phyloP scores from a whole-genome alignment of 2,888 invertebrate species.

The Cataglyphis altisquamis region DNA sequence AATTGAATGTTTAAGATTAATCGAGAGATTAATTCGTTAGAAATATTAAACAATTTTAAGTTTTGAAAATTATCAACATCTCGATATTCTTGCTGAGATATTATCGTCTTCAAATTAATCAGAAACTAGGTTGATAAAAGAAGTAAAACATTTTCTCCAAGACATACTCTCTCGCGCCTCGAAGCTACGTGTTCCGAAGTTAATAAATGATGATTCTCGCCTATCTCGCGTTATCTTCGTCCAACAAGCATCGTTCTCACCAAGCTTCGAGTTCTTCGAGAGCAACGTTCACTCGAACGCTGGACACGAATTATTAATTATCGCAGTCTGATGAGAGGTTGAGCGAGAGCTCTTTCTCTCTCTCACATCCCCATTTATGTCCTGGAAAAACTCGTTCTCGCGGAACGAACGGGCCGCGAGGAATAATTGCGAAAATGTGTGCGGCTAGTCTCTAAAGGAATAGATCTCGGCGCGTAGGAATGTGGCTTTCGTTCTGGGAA shows the following conservation, averaged over 20 bases:
- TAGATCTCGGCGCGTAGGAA: conserved; percentile 42
- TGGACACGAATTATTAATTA: conserved; percentile 74
- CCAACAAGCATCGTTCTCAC: conserved; percentile 20
- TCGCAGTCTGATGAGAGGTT: conserved; percentile 39
- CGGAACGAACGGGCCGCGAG: conserved; percentile 39
- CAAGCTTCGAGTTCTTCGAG: conserved; percentile 32
- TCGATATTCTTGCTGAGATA: conserved; percentile 26
- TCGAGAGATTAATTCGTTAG: background rate
- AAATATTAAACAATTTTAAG: background rate
- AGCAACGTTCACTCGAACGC: conserved; percentile 44
- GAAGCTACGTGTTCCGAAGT: conserved; percentile 12
- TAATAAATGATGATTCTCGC: conserved; percentile 53
- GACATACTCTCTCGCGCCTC: background rate
- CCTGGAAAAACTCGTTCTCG: conserved; percentile 54
- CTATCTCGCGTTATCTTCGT: conserved; percentile 45
- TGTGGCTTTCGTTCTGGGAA: conserved; percentile 48
- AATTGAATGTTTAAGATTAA: background rate
- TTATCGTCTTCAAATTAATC: conserved; percentile 20
- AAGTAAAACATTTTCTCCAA: conserved; percentile 9
- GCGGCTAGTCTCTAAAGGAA: conserved; percentile 17
- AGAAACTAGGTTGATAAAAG: background rate
- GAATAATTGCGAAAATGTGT: conserved; percentile 52
- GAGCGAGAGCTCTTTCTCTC: background rate
- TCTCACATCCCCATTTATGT: conserved; percentile 4
- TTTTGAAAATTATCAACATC: background rate